Evolutionary conservation across 1,140 invertebrate genomes (phyloP), one percentile per base, ranked within the genome.

Genomic region (Manduca sexta): DNA sequence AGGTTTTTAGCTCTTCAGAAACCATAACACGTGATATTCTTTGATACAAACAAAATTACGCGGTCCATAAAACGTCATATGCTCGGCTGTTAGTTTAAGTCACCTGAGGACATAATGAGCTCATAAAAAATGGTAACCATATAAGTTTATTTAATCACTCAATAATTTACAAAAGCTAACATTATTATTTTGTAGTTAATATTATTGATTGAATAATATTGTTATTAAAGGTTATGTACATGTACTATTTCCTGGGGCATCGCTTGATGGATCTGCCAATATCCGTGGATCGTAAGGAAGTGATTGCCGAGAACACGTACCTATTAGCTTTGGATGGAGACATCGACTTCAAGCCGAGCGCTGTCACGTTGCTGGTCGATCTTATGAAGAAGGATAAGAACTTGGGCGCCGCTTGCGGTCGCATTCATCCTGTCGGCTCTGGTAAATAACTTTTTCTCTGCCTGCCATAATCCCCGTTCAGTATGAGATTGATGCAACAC

Each of bases 311-410:
- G 77, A 99, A 98, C 69, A 99, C 97, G 0, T 99, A 94, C 75
- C 86, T 99, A 7, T 83, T 99, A 3, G 98, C 98, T 13, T 86
- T 99, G 6, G 98, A 99, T 71, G 98, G 98, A 16, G 98, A 99
- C 73, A 98, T 99, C 70, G 98, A 99, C 82, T 99, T 99, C 76
- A 94, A 97, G 68, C 98, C 98, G 0, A 91, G 91, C 52, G 98
- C 98, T 35, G 97, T 99, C 0, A 93, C 96, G 50, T 84, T 99
- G 4, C 87, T 99, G 1, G 91, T 99, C 0, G 97, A 99, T 92
- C 90, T 99, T 49, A 98, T 99, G 97, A 99, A 99, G 75, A 99
- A 99, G 71, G 98, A 99, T 74, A 93, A 94, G 61, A 98, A 98
- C 84, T 88, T 99, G 17, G 98, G 97, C 12, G 97, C 98, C 26